Conservation (phyloP, 2,797 vertebrate genomes). For the Hippoglossus hippoglossus region DNA sequence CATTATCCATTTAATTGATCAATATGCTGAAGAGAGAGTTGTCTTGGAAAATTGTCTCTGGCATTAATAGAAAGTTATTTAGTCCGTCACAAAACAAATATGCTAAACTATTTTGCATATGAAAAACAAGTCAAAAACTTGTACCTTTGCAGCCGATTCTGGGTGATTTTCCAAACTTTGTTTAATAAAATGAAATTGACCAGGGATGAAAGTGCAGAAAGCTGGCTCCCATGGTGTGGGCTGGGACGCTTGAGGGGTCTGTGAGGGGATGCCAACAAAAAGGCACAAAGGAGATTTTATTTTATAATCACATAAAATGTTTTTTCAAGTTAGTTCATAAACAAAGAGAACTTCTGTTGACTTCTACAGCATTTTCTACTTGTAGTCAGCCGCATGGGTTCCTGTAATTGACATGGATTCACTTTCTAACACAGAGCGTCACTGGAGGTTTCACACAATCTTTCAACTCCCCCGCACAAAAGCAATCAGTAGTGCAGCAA, state of each 20-base stretch:
- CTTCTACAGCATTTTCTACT: not conserved
- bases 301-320: not conserved
- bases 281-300: too few relatives aligned
- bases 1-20: not conserved
- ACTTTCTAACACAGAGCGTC: not conserved
- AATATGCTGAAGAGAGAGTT: not conserved
- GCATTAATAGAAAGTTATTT: not conserved
- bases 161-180: slow-evolving; percentile 25
- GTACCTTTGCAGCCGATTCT: not conserved
- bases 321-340: not conserved
- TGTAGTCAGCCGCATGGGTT: not conserved
- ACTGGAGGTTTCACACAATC: not conserved
- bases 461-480: not conserved
- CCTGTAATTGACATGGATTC: slow-evolving; percentile 2
- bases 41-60: not conserved
- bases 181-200: slow-evolving; percentile 4
- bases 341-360: not conserved
- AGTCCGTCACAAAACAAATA: not conserved
- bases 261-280: not conserved
- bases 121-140: not conserved
- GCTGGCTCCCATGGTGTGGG: not conserved
- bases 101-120: not conserved
- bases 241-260: not conserved
- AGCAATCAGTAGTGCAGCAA: not conserved
- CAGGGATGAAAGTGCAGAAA: slow-evolving; percentile 6